Conservation (phyloP, 2,888 invertebrate species). For the Drepanosiphum platanoidis region DNA sequence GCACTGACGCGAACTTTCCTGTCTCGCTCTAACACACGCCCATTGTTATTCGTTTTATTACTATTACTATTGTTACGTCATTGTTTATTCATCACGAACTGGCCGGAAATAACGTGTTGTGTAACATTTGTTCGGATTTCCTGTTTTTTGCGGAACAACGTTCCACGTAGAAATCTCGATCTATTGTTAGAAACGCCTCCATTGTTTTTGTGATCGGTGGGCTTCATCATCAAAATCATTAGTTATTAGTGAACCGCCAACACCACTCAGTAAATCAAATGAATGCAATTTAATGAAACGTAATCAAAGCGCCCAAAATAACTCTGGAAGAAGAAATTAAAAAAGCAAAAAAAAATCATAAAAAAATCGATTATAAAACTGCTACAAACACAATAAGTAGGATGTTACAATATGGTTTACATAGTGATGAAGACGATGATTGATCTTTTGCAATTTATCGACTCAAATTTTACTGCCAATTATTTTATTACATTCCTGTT, state of each 20-base stretch:
- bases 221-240: neutral
- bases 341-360: neutral
- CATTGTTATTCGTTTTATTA: too few relatives aligned
- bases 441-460: too few relatives aligned
- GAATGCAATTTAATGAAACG: conserved; percentile 44
- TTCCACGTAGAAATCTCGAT: too few relatives aligned
- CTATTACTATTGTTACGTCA: too few relatives aligned
- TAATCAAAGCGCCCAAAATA: conserved; percentile 42
- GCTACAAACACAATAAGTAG: neutral
- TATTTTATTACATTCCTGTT: too few relatives aligned
- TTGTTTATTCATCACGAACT: too few relatives aligned
- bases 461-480: too few relatives aligned
- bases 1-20: too few relatives aligned
- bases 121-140: too few relatives aligned
- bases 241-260: conserved; percentile 33
- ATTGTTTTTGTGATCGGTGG: neutral
- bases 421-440: neutral
- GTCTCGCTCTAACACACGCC: too few relatives aligned
- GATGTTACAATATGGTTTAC: conserved; percentile 18
- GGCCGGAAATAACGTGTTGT: too few relatives aligned
- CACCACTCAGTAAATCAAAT: conserved; percentile 18
- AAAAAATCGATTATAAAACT: neutral
- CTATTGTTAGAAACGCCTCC: conserved; percentile 47
- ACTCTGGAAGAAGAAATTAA: conserved; percentile 29
- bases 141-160: too few relatives aligned